Evolutionary conservation across 2,888 invertebrate genomes (phyloP), one percentile per base, ranked within the genome.

Genomic region (Meteorus colon): DNA sequence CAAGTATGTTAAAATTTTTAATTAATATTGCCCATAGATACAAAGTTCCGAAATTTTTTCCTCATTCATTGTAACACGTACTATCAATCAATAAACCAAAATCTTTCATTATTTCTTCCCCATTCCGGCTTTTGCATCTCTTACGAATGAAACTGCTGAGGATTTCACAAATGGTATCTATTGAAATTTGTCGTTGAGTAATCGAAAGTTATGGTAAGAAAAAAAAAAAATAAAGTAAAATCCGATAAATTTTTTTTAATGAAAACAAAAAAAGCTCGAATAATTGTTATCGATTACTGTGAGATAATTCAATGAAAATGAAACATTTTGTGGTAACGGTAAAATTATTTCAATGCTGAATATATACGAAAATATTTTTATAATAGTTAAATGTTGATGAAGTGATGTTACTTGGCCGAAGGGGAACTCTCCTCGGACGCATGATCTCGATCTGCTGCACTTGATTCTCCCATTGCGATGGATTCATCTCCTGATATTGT

Each of bases 361-460:
- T 69, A 68, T 69, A 68, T 37, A 41, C 62, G 68, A 55, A 55
- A 55, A 19, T 41, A 74, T 71, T 71, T 67, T 63, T 67, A 24
- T 75, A 62, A 48, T 27, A 48, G 78, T 74, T 63, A 81, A 78
- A 73, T 68, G 75, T 76, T 72, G 75, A 76, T 69, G 80, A 70
- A 73, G 77, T 72, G 79, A 76, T 82, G 81, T 86, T 86, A 86
- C 86, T 86, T 86, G 80, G 82, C 78, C 41, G 73, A 66, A 19
- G 81, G 81, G 10, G 82, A 82, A 73, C 80, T 82, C 81, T 84
- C 81, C 82, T 82, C 77, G 81, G 62, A 51, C 29, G 78, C 72
- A 78, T 81, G 80, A 10, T 71, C 78, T 70, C 80, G 55, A 66
- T 78, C 77, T 34, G 75, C 78, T 74, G 75, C 67, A 48, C 37